These are phyloP conservation scores for Sepiola atlantica DNA, from an alignment of 2,888 invertebrate genomes.

Conservation along the genomic window DNA sequence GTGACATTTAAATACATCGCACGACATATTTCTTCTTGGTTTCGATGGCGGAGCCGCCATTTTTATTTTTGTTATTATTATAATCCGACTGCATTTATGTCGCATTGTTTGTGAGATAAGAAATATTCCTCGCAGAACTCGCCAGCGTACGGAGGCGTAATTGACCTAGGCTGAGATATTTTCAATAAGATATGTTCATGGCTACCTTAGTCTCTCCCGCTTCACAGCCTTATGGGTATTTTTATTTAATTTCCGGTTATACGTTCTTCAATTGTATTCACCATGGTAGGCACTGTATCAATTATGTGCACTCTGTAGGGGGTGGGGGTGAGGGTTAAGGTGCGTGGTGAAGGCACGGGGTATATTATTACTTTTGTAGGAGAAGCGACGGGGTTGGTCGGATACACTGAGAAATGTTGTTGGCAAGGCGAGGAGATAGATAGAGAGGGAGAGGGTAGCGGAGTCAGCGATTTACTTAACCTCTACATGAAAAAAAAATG, in stretches of 20 bases:
- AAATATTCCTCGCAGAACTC: neutral
- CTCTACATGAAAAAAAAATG: neutral
- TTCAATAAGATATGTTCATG: neutral
- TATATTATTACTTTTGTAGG: neutral
- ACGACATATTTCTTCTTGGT: neutral
- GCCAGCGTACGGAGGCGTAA: neutral
- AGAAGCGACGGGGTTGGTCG: neutral
- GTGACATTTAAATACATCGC: neutral
- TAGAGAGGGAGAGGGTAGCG: neutral
- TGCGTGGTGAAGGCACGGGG: too few species aligned
- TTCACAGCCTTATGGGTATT: neutral
- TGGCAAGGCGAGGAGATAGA: too few species aligned
- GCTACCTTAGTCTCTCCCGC: neutral
- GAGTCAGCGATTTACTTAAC: neutral
- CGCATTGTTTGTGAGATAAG: slow-evolving; percentile 2
- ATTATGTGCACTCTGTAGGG: neutral
- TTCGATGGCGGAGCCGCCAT: neutral
- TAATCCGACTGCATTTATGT: neutral
- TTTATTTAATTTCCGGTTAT: neutral
- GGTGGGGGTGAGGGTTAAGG: neutral
- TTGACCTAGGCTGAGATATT: slow-evolving; percentile 2
- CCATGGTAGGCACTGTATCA: neutral
- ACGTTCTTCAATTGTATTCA: neutral
- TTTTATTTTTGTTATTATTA: neutral
- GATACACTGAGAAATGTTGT: neutral